These are phyloP conservation scores for Ailurus styani DNA, from an alignment of 2,113 vertebrate genomes.

Conservation along the genomic window DNA sequence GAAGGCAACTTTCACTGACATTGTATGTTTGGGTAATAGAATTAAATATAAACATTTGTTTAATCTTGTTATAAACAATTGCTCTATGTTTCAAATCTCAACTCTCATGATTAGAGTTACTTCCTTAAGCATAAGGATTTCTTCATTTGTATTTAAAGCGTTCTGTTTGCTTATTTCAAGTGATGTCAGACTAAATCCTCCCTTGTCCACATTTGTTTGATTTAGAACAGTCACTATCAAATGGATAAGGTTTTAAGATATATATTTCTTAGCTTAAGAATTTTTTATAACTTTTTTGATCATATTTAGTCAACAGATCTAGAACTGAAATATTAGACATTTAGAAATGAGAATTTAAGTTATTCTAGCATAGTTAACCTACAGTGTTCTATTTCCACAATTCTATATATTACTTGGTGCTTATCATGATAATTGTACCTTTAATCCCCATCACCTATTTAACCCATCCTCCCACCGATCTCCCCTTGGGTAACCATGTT, in stretches of 20 bases:
- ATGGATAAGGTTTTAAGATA: not conserved
- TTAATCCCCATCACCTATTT: not conserved
- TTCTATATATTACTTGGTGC: not conserved
- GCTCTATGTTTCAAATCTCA: not conserved
- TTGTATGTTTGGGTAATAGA: not conserved
- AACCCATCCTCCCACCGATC: not conserved
- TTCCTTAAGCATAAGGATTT: not conserved
- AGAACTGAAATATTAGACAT: not conserved
- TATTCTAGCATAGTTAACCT: not conserved
- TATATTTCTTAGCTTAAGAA: not conserved
- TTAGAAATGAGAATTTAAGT: not conserved
- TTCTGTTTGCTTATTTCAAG: not conserved
- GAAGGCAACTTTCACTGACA: not conserved
- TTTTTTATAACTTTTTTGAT: not conserved
- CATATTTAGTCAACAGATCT: not conserved
- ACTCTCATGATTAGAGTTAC: not conserved
- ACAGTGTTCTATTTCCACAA: not conserved
- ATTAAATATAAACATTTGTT: not conserved
- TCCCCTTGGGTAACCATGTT: not conserved
- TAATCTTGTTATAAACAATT: not conserved
- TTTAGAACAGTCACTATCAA: not conserved
- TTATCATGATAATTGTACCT: not conserved
- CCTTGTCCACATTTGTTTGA: not conserved
- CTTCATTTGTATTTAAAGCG: not conserved
- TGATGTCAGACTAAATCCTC: not conserved